These are phyloP conservation scores for Coleophora deauratella DNA, from an alignment of 2,888 invertebrate genomes.

Conservation along the genomic window DNA sequence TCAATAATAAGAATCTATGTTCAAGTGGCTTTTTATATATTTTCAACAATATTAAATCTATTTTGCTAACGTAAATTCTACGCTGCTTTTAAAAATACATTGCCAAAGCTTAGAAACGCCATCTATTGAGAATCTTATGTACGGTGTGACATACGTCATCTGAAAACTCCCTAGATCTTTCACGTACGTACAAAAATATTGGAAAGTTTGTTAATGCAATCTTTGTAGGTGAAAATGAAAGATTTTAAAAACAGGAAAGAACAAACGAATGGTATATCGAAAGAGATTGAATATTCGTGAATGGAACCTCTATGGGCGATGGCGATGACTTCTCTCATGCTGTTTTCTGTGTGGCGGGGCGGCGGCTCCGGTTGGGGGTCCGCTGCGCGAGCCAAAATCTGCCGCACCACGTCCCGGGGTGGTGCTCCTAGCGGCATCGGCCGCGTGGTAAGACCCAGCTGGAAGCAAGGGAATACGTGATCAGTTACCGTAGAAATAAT, in stretches of 20 bases:
- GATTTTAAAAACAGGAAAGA: conserved; percentile 17
- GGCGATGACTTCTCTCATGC: conserved; percentile 64
- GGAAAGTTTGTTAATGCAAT: conserved; percentile 22
- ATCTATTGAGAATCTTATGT: no score
- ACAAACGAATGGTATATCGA: conserved; percentile 14
- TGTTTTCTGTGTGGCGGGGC: conserved; percentile 31
- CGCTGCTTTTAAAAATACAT: no score
- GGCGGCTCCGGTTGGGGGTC: conserved; percentile 39
- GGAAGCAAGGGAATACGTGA: conserved; percentile 5
- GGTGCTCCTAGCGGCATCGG: conserved; percentile 64
- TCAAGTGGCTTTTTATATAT: no score
- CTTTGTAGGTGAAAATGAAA: not conserved
- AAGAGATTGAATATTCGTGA: conserved; percentile 9
- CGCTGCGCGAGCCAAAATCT: conserved; percentile 59
- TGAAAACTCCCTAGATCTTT: no score
- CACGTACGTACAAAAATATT: no score
- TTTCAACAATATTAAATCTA: no score
- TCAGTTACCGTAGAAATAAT: no score
- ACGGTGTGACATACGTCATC: no score
- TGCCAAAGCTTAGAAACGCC: no score
- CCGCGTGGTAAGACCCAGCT: conserved; percentile 61
- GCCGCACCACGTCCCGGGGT: conserved; percentile 65
- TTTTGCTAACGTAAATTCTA: no score
- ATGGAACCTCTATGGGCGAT: conserved; percentile 61
- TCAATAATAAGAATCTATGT: no score